phyloP scores from a whole-genome alignment of 1,140 invertebrate species.

The Diabrotica undecimpunctata region DNA sequence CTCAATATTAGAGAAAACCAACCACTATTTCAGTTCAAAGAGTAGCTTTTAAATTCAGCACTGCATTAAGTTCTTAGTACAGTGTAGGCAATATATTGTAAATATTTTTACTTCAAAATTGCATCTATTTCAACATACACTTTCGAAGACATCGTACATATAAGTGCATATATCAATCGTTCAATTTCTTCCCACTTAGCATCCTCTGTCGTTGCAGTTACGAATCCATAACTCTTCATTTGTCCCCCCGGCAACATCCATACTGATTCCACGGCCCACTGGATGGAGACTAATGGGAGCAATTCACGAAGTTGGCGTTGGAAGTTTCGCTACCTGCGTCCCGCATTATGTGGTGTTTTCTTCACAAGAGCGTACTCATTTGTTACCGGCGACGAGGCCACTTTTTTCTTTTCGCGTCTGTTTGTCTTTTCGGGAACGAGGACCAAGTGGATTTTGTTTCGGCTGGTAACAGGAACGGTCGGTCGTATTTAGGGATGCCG shows the following conservation, averaged over 20 bases:
- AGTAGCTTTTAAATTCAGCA: too few species aligned
- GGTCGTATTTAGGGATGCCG: too few species aligned
- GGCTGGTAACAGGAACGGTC: too few species aligned
- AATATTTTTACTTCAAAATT: too few species aligned
- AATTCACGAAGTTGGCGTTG: conserved; percentile 41
- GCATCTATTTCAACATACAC: too few species aligned
- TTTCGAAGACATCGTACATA: too few species aligned
- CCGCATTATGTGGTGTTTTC: conserved; percentile 38
- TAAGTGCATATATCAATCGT: conserved; percentile 24
- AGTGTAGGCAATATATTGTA: too few species aligned
- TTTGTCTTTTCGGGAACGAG: too few species aligned
- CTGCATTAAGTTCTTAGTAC: too few species aligned
- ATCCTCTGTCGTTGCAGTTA: conserved; percentile 35
- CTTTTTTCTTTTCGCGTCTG: conserved; percentile 29
- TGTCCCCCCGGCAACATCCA: conserved; percentile 34
- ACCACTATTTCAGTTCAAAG: too few species aligned
- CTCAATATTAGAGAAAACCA: too few species aligned
- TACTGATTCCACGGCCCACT: conserved; percentile 36
- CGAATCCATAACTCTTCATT: conserved; percentile 46
- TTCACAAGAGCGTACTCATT: conserved; percentile 36
- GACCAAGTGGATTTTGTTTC: too few species aligned
- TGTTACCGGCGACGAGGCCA: conserved; percentile 43
- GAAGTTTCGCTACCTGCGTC: conserved; percentile 38
- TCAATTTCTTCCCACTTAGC: conserved; percentile 38
- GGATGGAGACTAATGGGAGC: conserved; percentile 44